A percentile compares a stretch with the other conserved stretches of the same genome.
Conservation (phyloP, 2,797 vertebrate species). For the Gastrophryne carolinensis region DNA sequence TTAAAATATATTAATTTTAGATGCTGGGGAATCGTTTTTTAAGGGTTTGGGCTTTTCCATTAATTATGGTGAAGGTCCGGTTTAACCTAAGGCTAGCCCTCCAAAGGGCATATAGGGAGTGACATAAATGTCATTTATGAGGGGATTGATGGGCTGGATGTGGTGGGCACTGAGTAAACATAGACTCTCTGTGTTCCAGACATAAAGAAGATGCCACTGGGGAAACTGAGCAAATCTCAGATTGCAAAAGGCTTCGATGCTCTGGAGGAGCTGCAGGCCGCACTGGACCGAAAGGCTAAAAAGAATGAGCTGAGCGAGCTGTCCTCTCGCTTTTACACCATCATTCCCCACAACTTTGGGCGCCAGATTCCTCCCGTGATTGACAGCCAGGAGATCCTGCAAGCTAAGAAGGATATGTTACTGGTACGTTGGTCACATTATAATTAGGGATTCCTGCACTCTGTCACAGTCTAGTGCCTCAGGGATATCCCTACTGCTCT, state of each 20-base stretch:
- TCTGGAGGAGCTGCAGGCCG: slow-evolving; percentile 81
- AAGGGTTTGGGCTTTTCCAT: too few species aligned
- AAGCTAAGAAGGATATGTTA: slow-evolving; percentile 90
- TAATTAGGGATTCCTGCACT: too few species aligned
- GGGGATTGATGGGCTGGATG: too few species aligned
- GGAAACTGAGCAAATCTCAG: slow-evolving; percentile 88
- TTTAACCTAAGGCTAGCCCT: too few species aligned
- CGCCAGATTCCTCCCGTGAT: slow-evolving; percentile 75
- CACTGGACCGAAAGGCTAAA: slow-evolving; percentile 54
- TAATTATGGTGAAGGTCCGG: too few species aligned
- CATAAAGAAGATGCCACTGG: slow-evolving; percentile 93
- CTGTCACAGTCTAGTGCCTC: too few species aligned
- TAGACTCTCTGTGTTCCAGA: slow-evolving; percentile 63
- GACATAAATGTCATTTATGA: background rate
- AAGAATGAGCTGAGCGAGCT: slow-evolving; percentile 71
- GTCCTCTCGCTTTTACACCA: slow-evolving; percentile 86
- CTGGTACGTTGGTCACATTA: slow-evolving; percentile 69
- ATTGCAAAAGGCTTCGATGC: slow-evolving; percentile 85
- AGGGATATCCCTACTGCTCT: too few species aligned
- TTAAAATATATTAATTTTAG: too few species aligned
- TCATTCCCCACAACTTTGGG: slow-evolving; percentile 89
- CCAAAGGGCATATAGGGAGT: too few species aligned
- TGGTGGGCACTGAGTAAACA: background rate
- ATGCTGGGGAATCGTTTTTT: too few species aligned
- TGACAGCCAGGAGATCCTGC: slow-evolving; percentile 67